Conservation (phyloP, 2,797 vertebrate species). For the Lates japonicus region DNA sequence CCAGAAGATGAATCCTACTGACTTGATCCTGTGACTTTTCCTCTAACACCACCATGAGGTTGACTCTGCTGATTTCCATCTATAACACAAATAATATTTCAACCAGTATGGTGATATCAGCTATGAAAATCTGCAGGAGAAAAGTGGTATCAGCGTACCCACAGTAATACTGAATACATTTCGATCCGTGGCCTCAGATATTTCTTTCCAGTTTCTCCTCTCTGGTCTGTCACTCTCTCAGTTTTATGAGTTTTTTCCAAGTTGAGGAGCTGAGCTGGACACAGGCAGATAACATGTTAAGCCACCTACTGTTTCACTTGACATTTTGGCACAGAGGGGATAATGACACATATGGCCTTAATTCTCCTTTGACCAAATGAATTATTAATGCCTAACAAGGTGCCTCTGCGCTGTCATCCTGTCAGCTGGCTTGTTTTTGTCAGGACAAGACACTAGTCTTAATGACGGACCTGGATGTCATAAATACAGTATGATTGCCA, state of each 20-base stretch:
- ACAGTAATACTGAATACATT: background rate
- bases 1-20: too few species aligned
- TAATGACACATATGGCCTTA: conserved; percentile 33
- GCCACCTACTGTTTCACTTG: background rate
- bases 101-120: too few species aligned
- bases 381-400: conserved; percentile 65
- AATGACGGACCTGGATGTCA: conserved; percentile 52
- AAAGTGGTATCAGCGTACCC: too few species aligned
- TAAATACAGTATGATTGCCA: conserved; percentile 62
- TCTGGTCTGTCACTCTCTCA: background rate
- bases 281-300: background rate
- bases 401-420: conserved; percentile 22
- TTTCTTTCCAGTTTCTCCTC: background rate
- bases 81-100: too few species aligned
- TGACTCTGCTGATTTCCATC: too few species aligned
- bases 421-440: conserved; percentile 41
- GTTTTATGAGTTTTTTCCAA: background rate
- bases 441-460: conserved; percentile 1
- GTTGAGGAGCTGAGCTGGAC: background rate
- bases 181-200: background rate
- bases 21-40: too few species aligned
- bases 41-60: too few species aligned
- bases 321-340: conserved; percentile 38
- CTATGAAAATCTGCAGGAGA: too few species aligned
- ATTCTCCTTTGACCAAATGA: conserved; percentile 29